Evolutionary conservation across 2,113 vertebrate genomes (phyloP).

Genomic region (Callocephalon fimbriatum): DNA sequence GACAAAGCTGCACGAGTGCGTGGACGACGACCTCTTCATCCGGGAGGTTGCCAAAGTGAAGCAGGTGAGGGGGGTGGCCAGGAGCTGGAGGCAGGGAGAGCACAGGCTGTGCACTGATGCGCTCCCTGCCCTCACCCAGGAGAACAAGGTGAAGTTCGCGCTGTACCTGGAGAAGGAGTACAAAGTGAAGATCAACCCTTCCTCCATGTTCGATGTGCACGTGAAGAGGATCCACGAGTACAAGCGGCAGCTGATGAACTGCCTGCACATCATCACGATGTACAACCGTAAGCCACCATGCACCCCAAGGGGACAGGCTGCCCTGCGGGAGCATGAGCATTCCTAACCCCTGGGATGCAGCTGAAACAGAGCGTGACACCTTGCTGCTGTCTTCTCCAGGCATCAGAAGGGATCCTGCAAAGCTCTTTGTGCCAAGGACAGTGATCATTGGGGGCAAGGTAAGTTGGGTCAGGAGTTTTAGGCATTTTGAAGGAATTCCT

Average conservation of each 20-base stretch:
- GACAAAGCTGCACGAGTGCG: slow-evolving; percentile 81
- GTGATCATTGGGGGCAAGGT: slow-evolving; percentile 98
- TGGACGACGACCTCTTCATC: slow-evolving; percentile 85
- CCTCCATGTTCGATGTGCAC: slow-evolving; percentile 97
- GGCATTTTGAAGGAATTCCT: background rate
- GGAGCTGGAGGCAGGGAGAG: rapidly evolving
- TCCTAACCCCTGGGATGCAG: rapidly evolving
- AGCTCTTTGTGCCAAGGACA: slow-evolving; percentile 89
- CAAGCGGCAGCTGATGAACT: slow-evolving; percentile 96
- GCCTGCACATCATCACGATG: slow-evolving; percentile 92
- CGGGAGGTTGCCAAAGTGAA: slow-evolving; percentile 90
- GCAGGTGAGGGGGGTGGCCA: slow-evolving; percentile 78
- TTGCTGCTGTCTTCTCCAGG: slow-evolving; percentile 71
- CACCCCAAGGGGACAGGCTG: rapidly evolving
- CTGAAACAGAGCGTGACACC: background rate
- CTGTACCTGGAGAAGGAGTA: slow-evolving; percentile 92
- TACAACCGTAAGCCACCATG: slow-evolving; percentile 89
- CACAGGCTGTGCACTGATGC: rapidly evolving
- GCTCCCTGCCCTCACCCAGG: slow-evolving; percentile 69
- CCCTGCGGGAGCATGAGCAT: rapidly evolving
- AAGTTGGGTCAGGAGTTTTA: background rate
- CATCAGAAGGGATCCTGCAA: slow-evolving; percentile 86
- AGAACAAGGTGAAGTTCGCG: slow-evolving; percentile 94
- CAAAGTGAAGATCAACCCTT: slow-evolving; percentile 89
- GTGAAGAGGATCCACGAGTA: slow-evolving; percentile 98